phyloP scores from a whole-genome alignment of 2,888 invertebrate genomes.

The Drosophila lacicola region DNA sequence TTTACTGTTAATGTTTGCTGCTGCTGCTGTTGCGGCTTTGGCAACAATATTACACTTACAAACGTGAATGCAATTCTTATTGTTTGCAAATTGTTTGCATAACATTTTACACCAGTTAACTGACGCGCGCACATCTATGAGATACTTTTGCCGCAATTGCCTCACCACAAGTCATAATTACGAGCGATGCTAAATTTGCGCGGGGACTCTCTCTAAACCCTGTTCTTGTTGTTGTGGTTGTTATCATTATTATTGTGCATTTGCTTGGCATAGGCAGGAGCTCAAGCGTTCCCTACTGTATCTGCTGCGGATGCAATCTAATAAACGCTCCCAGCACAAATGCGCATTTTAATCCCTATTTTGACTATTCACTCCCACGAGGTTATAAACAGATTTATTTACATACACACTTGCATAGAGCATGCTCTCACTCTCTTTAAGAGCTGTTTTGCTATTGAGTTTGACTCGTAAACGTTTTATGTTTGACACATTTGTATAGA shows the following conservation, averaged over 20 bases:
- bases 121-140: conserved; percentile 42
- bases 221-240: conserved; percentile 7
- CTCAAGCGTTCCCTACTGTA: conserved; percentile 15
- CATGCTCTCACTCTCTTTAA: not conserved
- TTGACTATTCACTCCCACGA: too few species aligned
- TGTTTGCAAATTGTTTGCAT: conserved; percentile 75
- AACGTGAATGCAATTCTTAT: conserved; percentile 29
- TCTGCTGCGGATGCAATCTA: conserved; percentile 25
- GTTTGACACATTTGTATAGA: not conserved
- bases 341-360: not conserved
- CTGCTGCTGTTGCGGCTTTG: conserved; percentile 58
- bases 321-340: conserved; percentile 9
- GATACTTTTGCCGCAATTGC: conserved; percentile 40
- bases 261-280: conserved; percentile 15
- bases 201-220: conserved; percentile 4
- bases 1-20: conserved; percentile 75
- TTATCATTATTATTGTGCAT: conserved; percentile 14
- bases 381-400: not conserved
- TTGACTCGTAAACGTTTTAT: not conserved
- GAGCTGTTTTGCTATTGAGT: not conserved
- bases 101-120: conserved; percentile 72
- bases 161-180: conserved; percentile 34
- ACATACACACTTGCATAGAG: not conserved
- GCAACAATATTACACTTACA: conserved; percentile 46
- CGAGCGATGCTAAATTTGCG: conserved; percentile 15